These are phyloP conservation scores for Myopa tessellatipennis DNA, from an alignment of 2,888 invertebrate species.

Conservation along the genomic window DNA sequence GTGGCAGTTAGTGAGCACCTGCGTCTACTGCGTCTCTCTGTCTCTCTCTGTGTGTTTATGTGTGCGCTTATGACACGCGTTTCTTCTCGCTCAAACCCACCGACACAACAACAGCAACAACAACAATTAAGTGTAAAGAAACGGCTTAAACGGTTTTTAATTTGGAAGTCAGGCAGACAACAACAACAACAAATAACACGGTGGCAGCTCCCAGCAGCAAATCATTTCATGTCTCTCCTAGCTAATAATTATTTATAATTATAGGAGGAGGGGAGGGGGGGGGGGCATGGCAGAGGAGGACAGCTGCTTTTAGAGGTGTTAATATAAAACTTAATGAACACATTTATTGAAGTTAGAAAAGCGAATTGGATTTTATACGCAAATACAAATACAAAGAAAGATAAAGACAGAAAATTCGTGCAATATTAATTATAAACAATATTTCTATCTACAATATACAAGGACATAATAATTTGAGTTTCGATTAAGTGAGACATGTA, in stretches of 20 bases:
- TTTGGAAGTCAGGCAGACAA: not conserved
- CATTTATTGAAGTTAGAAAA: too few species aligned
- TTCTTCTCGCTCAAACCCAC: not conserved
- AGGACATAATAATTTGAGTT: too few species aligned
- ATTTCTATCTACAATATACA: too few species aligned
- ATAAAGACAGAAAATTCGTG: too few species aligned
- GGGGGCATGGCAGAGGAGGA: too few species aligned
- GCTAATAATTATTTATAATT: not conserved
- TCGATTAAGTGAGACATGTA: too few species aligned
- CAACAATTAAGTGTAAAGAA: not conserved
- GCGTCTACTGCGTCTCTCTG: not conserved
- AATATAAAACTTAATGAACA: too few species aligned
- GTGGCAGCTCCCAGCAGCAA: not conserved
- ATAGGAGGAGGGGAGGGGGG: not conserved
- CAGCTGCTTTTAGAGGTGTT: too few species aligned
- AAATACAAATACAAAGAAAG: too few species aligned
- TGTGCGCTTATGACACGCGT: conserved; percentile 10
- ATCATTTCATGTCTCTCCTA: not conserved
- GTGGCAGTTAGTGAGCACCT: conserved; percentile 25
- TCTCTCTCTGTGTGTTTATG: not conserved
- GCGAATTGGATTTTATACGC: too few species aligned
- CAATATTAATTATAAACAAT: too few species aligned
- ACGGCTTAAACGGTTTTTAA: not conserved
- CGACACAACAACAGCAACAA: not conserved
- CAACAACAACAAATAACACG: not conserved